These are phyloP conservation scores for Ovibos moschatus DNA, from an alignment of 2,113 vertebrate species.

Conservation along the genomic window DNA sequence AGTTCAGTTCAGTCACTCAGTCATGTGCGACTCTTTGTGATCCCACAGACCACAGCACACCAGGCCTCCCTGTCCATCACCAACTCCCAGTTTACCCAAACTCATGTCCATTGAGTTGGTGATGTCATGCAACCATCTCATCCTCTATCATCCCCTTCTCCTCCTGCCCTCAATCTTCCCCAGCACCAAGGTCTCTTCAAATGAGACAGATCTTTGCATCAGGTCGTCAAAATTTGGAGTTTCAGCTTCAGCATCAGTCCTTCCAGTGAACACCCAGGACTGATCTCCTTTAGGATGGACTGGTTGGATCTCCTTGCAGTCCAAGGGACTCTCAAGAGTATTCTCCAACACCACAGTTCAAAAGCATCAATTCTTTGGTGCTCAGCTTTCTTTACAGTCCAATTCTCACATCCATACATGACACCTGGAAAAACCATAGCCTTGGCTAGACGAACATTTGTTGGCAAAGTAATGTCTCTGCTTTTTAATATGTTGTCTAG, in stretches of 20 bases:
- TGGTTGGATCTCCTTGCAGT: not conserved
- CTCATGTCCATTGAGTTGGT: not conserved
- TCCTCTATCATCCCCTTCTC: not conserved
- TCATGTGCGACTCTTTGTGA: fast-evolving
- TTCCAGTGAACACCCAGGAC: not conserved
- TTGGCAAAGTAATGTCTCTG: not conserved
- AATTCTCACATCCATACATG: not conserved
- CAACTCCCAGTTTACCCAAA: not conserved
- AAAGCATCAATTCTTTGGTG: not conserved
- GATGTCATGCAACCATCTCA: not conserved
- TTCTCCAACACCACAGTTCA: not conserved
- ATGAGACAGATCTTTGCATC: not conserved
- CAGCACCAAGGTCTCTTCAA: not conserved
- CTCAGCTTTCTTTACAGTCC: not conserved
- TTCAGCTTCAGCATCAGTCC: not conserved
- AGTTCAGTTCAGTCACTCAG: not conserved
- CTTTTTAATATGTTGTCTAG: not conserved
- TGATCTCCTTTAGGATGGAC: not conserved
- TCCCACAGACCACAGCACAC: fast-evolving
- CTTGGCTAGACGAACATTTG: not conserved
- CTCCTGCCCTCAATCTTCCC: not conserved
- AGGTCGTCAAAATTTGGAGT: not conserved
- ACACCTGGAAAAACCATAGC: not conserved
- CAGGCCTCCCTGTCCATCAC: not conserved
- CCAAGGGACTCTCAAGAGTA: not conserved